Conservation (phyloP, 1,140 invertebrate species). For the Polypedilum vanderplanki region DNA sequence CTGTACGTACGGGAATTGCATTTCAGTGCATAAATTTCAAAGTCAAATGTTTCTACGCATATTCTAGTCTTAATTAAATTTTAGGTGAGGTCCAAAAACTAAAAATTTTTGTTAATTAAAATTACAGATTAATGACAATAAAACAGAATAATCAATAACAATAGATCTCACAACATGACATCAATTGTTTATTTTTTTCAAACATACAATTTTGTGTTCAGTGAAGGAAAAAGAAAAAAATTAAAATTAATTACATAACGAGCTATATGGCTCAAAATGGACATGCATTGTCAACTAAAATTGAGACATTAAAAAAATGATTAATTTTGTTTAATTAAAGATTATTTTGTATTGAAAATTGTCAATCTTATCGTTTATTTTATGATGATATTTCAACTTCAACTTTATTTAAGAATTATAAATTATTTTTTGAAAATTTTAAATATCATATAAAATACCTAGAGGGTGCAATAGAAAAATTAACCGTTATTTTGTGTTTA, state of each 20-base stretch:
- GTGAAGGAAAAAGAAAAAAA: background rate
- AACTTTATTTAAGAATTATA: too few species aligned
- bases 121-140: conserved; percentile 1
- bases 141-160: background rate
- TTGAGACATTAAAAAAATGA: background rate
- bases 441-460: too few species aligned
- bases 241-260: conserved; percentile 7
- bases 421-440: too few species aligned
- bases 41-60: too few species aligned
- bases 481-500: too few species aligned
- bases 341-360: background rate
- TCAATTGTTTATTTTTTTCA: background rate
- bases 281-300: background rate
- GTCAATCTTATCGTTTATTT: too few species aligned
- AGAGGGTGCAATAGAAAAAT: too few species aligned
- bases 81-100: background rate
- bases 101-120: conserved; percentile 3
- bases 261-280: background rate
- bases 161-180: background rate
- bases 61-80: background rate
- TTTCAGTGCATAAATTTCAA: too few species aligned
- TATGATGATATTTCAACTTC: too few species aligned
- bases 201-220: background rate
- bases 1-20: background rate
- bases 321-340: background rate